Evolutionary conservation across 2,113 vertebrate genomes (phyloP).

Genomic region (Sterrhoptilus dennistouni): DNA sequence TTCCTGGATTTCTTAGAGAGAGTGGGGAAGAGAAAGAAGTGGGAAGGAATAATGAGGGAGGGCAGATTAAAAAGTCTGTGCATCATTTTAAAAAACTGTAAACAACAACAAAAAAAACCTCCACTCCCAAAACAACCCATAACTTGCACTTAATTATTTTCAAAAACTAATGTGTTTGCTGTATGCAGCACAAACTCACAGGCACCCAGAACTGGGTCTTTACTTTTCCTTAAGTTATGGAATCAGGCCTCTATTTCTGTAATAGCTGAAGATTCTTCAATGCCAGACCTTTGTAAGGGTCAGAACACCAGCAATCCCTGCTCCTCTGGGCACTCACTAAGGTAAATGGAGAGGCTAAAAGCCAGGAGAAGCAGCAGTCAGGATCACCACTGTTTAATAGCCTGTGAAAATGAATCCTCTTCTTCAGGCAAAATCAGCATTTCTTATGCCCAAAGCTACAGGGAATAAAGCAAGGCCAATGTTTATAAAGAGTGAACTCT

Average conservation of each 20-base stretch:
- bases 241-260: background rate
- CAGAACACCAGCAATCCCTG: background rate
- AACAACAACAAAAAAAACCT: background rate
- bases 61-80: background rate
- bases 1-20: conserved; percentile 40
- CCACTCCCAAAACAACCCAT: background rate
- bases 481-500: background rate
- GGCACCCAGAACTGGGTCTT: background rate
- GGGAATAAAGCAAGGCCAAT: background rate
- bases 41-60: background rate
- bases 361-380: background rate
- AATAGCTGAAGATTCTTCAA: background rate
- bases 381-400: background rate
- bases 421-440: background rate
- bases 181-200: background rate
- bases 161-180: background rate
- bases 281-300: background rate
- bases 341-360: rapidly evolving
- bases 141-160: background rate
- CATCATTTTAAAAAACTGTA: background rate
- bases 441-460: background rate
- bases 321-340: background rate
- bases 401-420: background rate
- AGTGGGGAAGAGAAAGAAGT: background rate
- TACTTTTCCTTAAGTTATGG: background rate